Evolutionary conservation across 2,113 vertebrate species (phyloP).

Genomic region (Anolis carolinensis): DNA sequence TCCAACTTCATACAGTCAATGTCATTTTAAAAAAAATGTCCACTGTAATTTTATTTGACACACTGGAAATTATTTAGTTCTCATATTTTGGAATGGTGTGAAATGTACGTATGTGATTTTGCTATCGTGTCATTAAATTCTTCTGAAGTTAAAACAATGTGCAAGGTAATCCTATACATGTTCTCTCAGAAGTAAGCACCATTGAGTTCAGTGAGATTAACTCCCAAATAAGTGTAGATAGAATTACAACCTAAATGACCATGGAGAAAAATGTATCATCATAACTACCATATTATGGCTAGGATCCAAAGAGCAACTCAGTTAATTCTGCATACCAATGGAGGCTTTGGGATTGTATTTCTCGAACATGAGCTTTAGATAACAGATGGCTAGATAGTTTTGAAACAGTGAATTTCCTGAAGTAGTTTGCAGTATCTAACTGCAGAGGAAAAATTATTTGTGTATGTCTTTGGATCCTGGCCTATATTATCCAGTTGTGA

Average conservation of each 20-base stretch:
- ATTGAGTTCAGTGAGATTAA: neutral
- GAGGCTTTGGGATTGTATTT: neutral
- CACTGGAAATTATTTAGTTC: neutral
- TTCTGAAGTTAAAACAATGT: constrained; percentile 5
- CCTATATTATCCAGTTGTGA: neutral
- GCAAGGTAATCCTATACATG: neutral
- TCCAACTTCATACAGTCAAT: neutral
- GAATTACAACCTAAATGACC: neutral
- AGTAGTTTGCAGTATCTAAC: neutral
- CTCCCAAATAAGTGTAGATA: neutral
- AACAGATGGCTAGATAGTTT: neutral
- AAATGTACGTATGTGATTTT: neutral
- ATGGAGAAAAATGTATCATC: neutral
- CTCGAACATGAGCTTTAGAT: neutral
- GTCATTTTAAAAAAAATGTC: constrained; percentile 9
- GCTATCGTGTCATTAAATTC: neutral
- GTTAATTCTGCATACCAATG: neutral
- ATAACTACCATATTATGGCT: neutral
- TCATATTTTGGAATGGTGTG: constrained; percentile 6
- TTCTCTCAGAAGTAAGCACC: neutral
- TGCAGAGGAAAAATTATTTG: neutral
- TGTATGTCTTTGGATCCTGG: neutral
- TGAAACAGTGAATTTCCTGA: neutral
- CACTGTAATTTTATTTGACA: neutral
- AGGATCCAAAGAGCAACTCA: neutral